These are phyloP conservation scores for Liolophura sinensis DNA, from an alignment of 1,140 invertebrate species.

Conservation along the genomic window DNA sequence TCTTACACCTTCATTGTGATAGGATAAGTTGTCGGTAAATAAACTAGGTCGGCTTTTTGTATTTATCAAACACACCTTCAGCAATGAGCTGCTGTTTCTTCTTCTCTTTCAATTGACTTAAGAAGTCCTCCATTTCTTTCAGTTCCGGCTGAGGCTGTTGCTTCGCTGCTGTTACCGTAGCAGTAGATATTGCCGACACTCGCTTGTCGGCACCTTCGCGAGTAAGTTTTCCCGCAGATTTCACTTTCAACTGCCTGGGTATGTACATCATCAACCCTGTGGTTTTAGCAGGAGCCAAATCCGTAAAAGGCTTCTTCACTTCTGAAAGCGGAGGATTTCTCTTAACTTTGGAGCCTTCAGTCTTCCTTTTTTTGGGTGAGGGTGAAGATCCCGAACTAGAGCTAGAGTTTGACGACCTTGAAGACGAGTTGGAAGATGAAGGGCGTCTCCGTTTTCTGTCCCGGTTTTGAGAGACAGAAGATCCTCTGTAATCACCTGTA, in stretches of 20 bases:
- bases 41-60: too few species aligned
- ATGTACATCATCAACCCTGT: constrained; percentile 3
- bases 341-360: too few species aligned
- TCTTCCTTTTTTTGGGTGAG: too few species aligned
- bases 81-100: constrained; percentile 28
- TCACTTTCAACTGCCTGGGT: neutral
- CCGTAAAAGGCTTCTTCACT: neutral
- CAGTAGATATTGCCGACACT: neutral
- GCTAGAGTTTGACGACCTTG: too few species aligned
- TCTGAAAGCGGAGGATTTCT: too few species aligned
- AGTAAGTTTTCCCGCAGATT: neutral
- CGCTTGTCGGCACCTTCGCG: neutral
- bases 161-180: neutral
- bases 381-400: too few species aligned
- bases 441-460: constrained; percentile 9
- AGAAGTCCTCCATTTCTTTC: constrained; percentile 31
- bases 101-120: constrained; percentile 30
- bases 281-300: constrained; percentile 1
- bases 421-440: neutral
- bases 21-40: too few species aligned
- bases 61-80: constrained; percentile 5
- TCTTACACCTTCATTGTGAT: too few species aligned
- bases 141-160: constrained; percentile 1
- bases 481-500: constrained; percentile 11
- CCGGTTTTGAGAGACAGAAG: constrained; percentile 3